phyloP scores from a whole-genome alignment of 1,140 invertebrate species.

The Whitmania pigra region DNA sequence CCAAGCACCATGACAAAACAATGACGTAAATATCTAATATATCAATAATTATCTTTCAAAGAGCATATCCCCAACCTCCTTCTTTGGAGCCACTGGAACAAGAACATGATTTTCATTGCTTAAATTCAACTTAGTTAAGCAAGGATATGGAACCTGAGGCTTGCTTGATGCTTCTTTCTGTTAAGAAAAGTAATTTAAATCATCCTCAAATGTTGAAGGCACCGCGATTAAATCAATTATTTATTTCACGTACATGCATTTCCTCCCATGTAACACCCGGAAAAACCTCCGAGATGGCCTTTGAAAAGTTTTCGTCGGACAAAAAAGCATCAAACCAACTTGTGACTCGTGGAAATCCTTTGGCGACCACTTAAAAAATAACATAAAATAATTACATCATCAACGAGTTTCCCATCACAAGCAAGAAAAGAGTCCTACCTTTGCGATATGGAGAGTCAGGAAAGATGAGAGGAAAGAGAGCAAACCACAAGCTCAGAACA shows the following conservation, averaged over 20 bases:
- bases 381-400: background rate
- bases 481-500: background rate
- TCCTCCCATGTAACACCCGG: background rate
- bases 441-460: background rate
- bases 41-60: too few relatives aligned
- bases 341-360: background rate
- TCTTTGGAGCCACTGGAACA: too few relatives aligned
- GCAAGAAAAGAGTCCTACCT: background rate
- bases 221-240: too few relatives aligned
- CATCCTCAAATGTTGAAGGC: too few relatives aligned
- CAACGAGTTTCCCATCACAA: background rate
- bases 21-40: too few relatives aligned
- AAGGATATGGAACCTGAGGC: too few relatives aligned
- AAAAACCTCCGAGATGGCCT: background rate
- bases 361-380: background rate
- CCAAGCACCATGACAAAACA: too few relatives aligned
- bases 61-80: too few relatives aligned
- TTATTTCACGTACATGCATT: background rate
- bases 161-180: too few relatives aligned
- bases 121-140: too few relatives aligned
- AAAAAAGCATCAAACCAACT: slow-evolving; percentile 7
- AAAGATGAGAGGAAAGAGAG: background rate
- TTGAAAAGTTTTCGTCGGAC: background rate
- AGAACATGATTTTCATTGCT: too few relatives aligned
- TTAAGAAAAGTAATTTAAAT: too few relatives aligned